Evolutionary conservation across 2,797 vertebrate genomes (phyloP).

Genomic region (Cuniculus paca): DNA sequence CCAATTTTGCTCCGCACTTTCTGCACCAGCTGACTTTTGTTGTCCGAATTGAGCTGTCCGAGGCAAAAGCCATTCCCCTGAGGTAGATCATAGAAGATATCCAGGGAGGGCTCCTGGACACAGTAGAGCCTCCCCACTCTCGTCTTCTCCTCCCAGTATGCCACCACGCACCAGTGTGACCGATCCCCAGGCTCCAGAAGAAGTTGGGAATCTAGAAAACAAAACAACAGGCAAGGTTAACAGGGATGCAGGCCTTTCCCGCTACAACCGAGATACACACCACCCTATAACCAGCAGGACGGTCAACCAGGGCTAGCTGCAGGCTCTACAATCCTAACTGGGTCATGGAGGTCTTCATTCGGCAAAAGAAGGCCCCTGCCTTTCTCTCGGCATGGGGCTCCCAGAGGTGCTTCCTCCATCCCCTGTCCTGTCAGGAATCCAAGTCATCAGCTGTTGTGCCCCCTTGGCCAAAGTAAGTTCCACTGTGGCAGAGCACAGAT

Average conservation of each 20-base stretch:
- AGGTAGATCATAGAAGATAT: constrained; percentile 99
- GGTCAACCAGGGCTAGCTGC: background rate
- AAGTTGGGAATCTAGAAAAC: constrained; percentile 94
- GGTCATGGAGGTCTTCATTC: background rate
- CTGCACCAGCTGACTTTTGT: constrained; percentile 98
- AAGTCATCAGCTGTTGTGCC: background rate
- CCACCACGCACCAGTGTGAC: constrained; percentile 99
- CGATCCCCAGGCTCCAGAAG: constrained; percentile 96
- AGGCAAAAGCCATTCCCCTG: constrained; percentile 99
- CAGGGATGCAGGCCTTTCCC: background rate
- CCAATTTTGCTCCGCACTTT: constrained; percentile 98
- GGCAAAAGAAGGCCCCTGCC: background rate
- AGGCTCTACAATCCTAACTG: too few species aligned
- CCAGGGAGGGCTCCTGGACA: constrained; percentile 98
- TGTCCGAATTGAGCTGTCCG: constrained; percentile 97
- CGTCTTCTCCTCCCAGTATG: constrained; percentile 99
- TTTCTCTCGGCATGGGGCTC: background rate
- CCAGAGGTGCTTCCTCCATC: background rate
- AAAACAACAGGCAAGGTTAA: background rate
- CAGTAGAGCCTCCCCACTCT: constrained; percentile 98
- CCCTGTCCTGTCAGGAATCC: background rate
- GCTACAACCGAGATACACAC: background rate
- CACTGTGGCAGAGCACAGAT: background rate
- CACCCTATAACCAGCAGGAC: background rate
- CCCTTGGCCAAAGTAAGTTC: background rate